Evolutionary conservation across 2,113 vertebrate species (phyloP), one percentile per base, ranked within the genome.

Genomic region (Cephalopterus ornatus): DNA sequence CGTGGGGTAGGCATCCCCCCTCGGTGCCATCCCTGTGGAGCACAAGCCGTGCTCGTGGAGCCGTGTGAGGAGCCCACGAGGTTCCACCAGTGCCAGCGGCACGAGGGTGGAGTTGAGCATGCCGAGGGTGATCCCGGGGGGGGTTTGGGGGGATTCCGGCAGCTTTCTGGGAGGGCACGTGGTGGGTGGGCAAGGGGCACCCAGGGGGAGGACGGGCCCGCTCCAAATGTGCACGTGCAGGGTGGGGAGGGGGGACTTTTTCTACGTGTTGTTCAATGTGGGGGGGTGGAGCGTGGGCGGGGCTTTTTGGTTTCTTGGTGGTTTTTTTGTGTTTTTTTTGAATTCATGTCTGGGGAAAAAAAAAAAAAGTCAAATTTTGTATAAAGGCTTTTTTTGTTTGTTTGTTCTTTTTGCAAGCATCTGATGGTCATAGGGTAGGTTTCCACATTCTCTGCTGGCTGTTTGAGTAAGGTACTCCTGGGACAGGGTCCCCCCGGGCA

Each of bases 401-500:
- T 97, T 97, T 95, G 67, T 95, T 96, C 92, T 94, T 93, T 95
- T 95, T 94, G 95, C 96, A 97, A 97, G 97, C 95, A 85, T 97
- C 96, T 95, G 96, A 96, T 94, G 93, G 91, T 89, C 94, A 56
- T 88, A 95, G 94, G 97, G 95, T 95, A 85, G 96, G 97, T 97
- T 95, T 95, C 85, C 90, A 58, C 52, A 49, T 97, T 97, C 94
- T 97, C 95, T 96, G 89, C 91, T 88, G 96, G 91, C 75, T 93
- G 35, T 92, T 94, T 89, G 86, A 90, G 94, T 89, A 77, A 75
- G 85, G 42, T 92, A 30, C 88, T 78, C 83, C 74, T 28, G 91
- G 89, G 91, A 89, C 56, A 94, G 92, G 82, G 50, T 75, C 46
- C 70, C 68, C 83, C 75, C 47, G 11, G 1, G 62, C 58, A 12